A percentile compares a stretch with the other conserved stretches of the same genome.
Conservation (phyloP, 2,888 invertebrate genomes). For the Aphrophora alni region DNA sequence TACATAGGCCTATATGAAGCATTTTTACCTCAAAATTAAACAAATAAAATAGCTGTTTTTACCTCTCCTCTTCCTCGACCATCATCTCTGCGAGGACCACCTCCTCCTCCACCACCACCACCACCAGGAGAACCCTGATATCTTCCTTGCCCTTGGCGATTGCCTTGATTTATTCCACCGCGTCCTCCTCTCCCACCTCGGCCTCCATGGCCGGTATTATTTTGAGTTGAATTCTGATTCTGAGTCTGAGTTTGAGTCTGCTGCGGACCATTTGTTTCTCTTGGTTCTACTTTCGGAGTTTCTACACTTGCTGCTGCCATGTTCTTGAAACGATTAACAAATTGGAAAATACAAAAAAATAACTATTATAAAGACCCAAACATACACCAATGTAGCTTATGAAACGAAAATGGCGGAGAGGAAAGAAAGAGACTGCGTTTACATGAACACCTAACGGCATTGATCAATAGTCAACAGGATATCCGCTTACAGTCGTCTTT, state of each 20-base stretch:
- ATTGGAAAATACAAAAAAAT: not conserved
- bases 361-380: not conserved
- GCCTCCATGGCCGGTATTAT: conserved; percentile 10
- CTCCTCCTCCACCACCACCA: too few relatives aligned
- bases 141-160: not conserved
- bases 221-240: conserved; percentile 16
- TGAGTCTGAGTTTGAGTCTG: conserved; percentile 17
- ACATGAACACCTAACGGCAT: not conserved
- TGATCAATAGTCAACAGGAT: too few relatives aligned
- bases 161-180: not conserved
- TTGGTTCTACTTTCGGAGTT: conserved; percentile 3
- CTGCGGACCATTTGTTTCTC: conserved; percentile 31
- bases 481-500: too few relatives aligned
- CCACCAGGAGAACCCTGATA: conserved; percentile 4
- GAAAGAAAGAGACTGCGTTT: not conserved
- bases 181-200: conserved; percentile 13
- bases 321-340: not conserved
- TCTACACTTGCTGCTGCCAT: not conserved
- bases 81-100: not conserved
- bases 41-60: not conserved
- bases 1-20: too few relatives aligned
- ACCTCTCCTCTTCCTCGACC: conserved; percentile 12
- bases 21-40: too few relatives aligned
- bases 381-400: not conserved
- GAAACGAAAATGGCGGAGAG: not conserved